A percentile compares a stretch with the other conserved stretches of the same genome.
phyloP scores from a whole-genome alignment of 2,797 vertebrate species.

The Fratercula arctica region DNA sequence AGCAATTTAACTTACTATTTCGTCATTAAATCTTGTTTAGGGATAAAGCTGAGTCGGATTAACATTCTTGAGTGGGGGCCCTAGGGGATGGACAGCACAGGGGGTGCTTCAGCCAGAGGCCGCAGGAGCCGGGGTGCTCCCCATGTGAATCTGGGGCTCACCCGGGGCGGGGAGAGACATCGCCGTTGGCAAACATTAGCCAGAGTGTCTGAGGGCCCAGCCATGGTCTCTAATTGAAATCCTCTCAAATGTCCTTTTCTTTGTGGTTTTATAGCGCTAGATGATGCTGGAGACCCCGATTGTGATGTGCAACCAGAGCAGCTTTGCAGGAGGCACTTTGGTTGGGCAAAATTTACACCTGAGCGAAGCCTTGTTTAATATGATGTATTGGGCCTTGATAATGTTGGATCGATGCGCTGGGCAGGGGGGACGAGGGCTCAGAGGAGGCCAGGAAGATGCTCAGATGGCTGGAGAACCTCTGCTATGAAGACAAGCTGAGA shows the following conservation, averaged over 20 bases:
- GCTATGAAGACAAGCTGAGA: neutral
- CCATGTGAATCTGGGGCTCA: fast-evolving
- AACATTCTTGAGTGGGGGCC: neutral
- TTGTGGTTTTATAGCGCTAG: neutral
- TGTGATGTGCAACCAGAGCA: no score
- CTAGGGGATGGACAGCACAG: fast-evolving
- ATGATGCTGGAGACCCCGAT: neutral
- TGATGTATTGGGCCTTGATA: no score
- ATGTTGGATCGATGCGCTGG: neutral
- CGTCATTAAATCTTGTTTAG: neutral
- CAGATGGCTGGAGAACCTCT: neutral
- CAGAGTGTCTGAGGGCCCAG: neutral
- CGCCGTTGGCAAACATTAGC: fast-evolving
- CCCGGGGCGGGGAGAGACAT: neutral
- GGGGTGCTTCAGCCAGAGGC: neutral
- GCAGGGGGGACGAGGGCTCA: no score
- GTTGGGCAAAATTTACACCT: neutral
- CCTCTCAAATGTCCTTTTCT: neutral
- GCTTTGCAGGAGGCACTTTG: neutral
- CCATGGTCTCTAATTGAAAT: fast-evolving
- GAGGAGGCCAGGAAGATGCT: neutral
- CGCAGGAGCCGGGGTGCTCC: neutral
- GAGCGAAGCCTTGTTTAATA: neutral
- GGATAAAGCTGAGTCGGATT: neutral
- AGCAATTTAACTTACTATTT: neutral